Evolutionary conservation across 2,797 vertebrate genomes (phyloP).

Genomic region (Netta rufina): DNA sequence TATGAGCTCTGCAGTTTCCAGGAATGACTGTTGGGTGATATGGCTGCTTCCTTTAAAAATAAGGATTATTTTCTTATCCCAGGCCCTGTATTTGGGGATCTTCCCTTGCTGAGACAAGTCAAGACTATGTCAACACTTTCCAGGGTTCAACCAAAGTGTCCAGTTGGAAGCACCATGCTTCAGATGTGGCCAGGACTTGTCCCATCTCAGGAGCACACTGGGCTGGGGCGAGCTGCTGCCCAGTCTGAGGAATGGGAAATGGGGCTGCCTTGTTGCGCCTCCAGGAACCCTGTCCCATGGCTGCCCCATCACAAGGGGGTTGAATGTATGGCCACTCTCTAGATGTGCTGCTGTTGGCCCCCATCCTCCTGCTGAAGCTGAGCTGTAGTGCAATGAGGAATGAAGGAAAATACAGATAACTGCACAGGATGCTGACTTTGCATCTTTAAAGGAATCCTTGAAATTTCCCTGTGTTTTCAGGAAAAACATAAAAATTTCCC

Average conservation of each 20-base stretch:
- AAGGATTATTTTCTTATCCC: not conserved
- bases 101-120: not conserved
- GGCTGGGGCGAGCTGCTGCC: not conserved
- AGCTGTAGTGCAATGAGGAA: not conserved
- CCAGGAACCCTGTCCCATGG: fast-evolving
- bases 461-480: not conserved
- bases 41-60: not conserved
- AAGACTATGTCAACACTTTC: not conserved
- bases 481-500: not conserved
- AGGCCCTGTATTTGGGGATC: not conserved
- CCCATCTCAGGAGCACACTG: not conserved
- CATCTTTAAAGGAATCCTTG: not conserved
- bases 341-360: not conserved
- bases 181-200: not conserved
- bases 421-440: not conserved
- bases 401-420: not conserved
- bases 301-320: fast-evolving
- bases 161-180: not conserved
- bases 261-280: not conserved
- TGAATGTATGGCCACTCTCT: fast-evolving
- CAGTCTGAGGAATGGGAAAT: not conserved
- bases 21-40: not conserved
- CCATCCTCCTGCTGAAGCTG: not conserved
- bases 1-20: not conserved
- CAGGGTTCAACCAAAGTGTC: not conserved